These are phyloP conservation scores for Isoperla grammatica DNA, from an alignment of 2,888 invertebrate genomes.

Conservation along the genomic window DNA sequence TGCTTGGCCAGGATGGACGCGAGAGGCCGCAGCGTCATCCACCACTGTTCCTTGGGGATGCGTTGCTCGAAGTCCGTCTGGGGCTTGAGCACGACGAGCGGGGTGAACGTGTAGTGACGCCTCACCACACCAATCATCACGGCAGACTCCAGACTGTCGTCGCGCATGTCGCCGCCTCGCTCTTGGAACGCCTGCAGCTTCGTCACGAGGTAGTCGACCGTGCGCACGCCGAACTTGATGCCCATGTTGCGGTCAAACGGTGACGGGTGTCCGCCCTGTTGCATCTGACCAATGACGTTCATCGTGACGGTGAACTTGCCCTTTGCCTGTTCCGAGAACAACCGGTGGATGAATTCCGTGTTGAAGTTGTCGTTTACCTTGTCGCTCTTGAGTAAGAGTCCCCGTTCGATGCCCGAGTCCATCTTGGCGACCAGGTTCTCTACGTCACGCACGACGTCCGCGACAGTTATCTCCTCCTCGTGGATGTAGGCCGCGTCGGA, in stretches of 20 bases:
- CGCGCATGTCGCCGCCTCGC: conserved; percentile 54
- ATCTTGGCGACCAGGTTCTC: conserved; percentile 96
- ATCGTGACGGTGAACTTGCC: conserved; percentile 86
- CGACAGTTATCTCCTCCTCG: conserved; percentile 91
- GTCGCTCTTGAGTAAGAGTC: conserved; percentile 81
- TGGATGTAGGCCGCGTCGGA: conserved; percentile 99
- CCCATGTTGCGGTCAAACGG: conserved; percentile 99
- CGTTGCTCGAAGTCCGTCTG: conserved; percentile 83
- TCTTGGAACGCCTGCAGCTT: conserved; percentile 52
- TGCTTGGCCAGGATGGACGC: no score
- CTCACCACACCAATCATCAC: conserved; percentile 78
- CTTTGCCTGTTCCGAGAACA: conserved; percentile 96
- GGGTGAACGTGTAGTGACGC: conserved; percentile 77
- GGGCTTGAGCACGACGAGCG: conserved; percentile 67
- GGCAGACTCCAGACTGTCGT: conserved; percentile 62
- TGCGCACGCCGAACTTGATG: conserved; percentile 96
- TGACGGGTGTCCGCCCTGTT: conserved; percentile 96
- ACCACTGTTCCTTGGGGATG: no score
- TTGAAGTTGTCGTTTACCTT: conserved; percentile 95
- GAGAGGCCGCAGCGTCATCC: no score
- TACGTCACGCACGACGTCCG: conserved; percentile 87
- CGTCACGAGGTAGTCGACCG: conserved; percentile 84
- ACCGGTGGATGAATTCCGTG: conserved; percentile 91
- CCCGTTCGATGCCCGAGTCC: conserved; percentile 91
- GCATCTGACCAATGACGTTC: conserved; percentile 96